A percentile compares a stretch with the other conserved stretches of the same genome.
These are phyloP conservation scores for Sorex araneus DNA, from an alignment of 2,113 vertebrate genomes.

Conservation along the genomic window DNA sequence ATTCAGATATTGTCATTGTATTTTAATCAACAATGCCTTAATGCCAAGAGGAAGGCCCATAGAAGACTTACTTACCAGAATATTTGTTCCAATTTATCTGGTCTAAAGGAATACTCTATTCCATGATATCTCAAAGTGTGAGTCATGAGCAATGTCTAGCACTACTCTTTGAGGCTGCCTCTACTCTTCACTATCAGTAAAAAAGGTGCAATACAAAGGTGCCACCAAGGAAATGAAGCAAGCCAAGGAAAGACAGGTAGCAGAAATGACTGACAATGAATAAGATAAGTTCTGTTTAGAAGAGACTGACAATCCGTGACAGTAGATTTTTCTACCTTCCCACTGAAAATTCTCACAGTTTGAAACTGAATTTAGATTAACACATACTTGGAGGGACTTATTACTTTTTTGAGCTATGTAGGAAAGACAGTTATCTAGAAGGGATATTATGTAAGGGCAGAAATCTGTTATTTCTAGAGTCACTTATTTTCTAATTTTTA, in stretches of 20 bases:
- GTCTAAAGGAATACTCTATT: constrained; percentile 4
- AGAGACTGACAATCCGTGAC: neutral
- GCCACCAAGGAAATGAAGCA: neutral
- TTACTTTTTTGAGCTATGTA: neutral
- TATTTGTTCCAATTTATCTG: constrained; percentile 4
- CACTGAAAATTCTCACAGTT: constrained; percentile 23
- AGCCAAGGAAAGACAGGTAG: neutral
- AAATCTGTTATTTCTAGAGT: constrained; percentile 51
- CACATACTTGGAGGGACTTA: neutral
- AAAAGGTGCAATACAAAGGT: neutral
- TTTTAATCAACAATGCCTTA: neutral
- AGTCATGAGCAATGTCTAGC: constrained; percentile 25
- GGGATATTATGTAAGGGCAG: neutral
- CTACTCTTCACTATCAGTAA: constrained; percentile 17
- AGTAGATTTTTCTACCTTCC: neutral
- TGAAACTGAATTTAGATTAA: neutral
- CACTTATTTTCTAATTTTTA: neutral
- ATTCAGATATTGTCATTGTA: constrained; percentile 31
- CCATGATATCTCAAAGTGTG: neutral
- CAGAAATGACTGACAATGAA: constrained; percentile 46
- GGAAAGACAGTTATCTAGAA: constrained; percentile 30
- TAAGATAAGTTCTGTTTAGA: constrained; percentile 47
- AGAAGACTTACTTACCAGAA: neutral
- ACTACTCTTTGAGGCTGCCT: neutral
- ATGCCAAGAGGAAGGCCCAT: neutral